Conservation (phyloP, 23 tunicate genomes). For the Corella eumyota region DNA sequence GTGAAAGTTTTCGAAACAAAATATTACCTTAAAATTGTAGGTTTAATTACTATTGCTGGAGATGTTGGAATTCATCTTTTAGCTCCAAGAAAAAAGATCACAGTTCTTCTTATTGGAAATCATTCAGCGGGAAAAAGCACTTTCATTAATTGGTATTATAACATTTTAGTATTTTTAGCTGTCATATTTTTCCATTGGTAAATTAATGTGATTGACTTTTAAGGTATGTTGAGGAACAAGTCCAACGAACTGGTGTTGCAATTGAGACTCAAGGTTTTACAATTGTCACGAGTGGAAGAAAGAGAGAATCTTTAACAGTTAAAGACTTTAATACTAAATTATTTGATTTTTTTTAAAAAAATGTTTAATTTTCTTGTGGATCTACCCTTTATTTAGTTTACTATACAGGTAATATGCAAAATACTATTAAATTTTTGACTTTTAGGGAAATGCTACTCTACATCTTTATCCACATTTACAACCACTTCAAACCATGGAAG, state of each 20-base stretch:
- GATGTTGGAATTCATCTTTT: constrained; percentile 65
- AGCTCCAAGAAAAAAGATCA: constrained; percentile 94
- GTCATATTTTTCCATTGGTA: neutral
- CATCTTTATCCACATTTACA: constrained; percentile 81
- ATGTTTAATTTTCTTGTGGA: no score
- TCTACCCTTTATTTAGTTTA: no score
- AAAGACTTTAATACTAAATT: neutral
- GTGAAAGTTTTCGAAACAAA: neutral
- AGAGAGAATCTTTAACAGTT: constrained; percentile 89
- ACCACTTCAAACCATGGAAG: constrained; percentile 71
- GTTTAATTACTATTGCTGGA: constrained; percentile 71
- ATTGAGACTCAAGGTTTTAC: constrained; percentile 99
- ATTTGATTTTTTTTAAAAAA: neutral
- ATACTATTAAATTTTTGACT: no score
- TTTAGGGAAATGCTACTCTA: constrained; percentile 85
- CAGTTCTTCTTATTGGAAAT: constrained; percentile 93
- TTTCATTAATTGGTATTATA: constrained; percentile 81
- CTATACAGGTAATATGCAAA: no score
- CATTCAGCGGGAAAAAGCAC: constrained; percentile 98
- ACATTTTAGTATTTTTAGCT: neutral
- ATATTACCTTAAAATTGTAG: constrained; percentile 4
- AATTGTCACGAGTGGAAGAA: constrained; percentile 85
- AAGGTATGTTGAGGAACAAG: constrained; percentile 91
- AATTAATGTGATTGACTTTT: neutral
- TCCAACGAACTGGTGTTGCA: constrained; percentile 95